Evolutionary conservation across 2,113 vertebrate genomes (phyloP).

Genomic region (Triplophysa tibetana): DNA sequence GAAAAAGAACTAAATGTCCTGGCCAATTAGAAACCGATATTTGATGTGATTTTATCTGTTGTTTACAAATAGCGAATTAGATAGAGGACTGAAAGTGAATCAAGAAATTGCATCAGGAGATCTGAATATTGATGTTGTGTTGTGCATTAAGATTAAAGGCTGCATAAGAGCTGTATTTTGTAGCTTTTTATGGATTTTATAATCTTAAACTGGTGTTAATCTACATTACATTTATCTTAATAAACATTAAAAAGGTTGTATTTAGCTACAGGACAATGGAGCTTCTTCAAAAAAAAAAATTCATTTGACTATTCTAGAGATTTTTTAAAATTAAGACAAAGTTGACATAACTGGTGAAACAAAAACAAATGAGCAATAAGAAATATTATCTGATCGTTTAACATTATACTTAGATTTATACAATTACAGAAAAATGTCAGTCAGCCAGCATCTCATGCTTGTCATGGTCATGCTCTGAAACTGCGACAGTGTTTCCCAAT

Average conservation of each 20-base stretch:
- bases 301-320: too few species aligned
- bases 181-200: background rate
- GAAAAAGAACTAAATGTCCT: background rate
- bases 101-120: background rate
- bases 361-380: background rate
- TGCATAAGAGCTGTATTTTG: background rate
- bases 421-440: conserved; percentile 2
- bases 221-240: too few species aligned
- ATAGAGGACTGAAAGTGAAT: background rate
- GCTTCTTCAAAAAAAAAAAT: too few species aligned
- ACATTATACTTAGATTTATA: background rate
- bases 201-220: too few species aligned
- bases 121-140: background rate
- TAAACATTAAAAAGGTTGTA: too few species aligned
- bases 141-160: background rate
- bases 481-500: conserved; percentile 16
- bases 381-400: background rate
- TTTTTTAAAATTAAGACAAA: too few species aligned
- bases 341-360: too few species aligned
- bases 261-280: too few species aligned
- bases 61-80: background rate
- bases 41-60: background rate
- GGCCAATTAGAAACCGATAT: background rate
- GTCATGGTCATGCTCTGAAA: background rate
- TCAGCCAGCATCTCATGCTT: too few species aligned